A percentile compares a stretch with the other conserved stretches of the same genome.
Evolutionary conservation across 1,140 invertebrate genomes (phyloP).

Genomic region (Orchestia grillus): DNA sequence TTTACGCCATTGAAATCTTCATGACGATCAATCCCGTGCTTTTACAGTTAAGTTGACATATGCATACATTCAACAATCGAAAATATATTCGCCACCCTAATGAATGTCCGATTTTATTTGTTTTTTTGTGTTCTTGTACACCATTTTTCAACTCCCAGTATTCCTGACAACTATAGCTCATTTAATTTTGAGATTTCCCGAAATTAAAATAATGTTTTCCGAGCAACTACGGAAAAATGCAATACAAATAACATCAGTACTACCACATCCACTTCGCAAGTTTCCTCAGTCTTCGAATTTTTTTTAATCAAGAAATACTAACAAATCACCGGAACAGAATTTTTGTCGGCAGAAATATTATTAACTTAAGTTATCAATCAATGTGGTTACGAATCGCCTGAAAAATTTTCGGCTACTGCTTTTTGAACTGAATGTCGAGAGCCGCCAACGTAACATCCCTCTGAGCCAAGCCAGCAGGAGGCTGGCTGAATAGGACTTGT

Average conservation of each 20-base stretch:
- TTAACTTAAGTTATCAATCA: neutral
- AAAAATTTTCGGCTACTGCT: neutral
- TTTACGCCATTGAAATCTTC: too few relatives aligned
- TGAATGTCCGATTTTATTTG: too few relatives aligned
- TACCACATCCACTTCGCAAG: neutral
- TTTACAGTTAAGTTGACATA: too few relatives aligned
- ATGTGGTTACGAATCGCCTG: neutral
- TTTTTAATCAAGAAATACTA: neutral
- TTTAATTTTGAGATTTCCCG: neutral
- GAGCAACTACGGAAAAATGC: neutral
- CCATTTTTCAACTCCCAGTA: too few relatives aligned
- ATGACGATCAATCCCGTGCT: too few relatives aligned
- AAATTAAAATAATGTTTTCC: neutral
- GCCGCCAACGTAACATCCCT: neutral
- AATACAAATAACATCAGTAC: neutral
- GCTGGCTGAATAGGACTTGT: neutral
- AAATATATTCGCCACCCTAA: too few relatives aligned
- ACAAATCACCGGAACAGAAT: neutral
- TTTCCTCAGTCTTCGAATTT: neutral
- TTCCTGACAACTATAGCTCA: too few relatives aligned
- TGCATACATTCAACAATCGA: too few relatives aligned
- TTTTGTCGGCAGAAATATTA: neutral
- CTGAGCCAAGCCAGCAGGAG: neutral
- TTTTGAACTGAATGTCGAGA: neutral
- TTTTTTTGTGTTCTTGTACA: too few relatives aligned